phyloP scores from a whole-genome alignment of 2,113 vertebrate species.

The Tupaia chinensis region DNA sequence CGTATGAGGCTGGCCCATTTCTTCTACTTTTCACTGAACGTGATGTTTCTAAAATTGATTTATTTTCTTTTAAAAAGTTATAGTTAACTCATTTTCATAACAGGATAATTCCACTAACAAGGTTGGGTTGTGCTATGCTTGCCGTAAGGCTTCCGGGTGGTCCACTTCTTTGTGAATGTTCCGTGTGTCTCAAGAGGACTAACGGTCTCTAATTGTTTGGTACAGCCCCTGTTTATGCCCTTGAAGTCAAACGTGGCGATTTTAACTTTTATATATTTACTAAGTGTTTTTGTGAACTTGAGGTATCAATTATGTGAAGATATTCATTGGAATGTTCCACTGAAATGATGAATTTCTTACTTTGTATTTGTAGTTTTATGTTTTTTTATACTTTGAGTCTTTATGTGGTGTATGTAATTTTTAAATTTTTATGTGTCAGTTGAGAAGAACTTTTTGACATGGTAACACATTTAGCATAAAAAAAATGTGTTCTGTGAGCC shows the following conservation, averaged over 20 bases:
- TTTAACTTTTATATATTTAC: neutral
- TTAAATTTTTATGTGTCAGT: neutral
- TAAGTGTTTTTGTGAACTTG: neutral
- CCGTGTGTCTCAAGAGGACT: neutral
- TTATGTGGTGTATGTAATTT: neutral
- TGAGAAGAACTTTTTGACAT: neutral
- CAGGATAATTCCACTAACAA: neutral
- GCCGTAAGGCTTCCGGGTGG: neutral
- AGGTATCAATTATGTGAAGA: neutral
- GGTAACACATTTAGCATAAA: neutral
- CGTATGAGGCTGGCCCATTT: too few relatives aligned
- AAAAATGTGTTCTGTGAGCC: neutral
- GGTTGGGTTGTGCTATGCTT: neutral
- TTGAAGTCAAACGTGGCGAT: neutral
- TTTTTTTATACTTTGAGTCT: neutral
- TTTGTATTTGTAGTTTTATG: neutral
- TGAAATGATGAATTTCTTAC: neutral
- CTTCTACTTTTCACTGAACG: neutral
- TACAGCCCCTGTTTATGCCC: neutral
- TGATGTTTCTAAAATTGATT: conserved; percentile 26
- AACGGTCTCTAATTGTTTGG: neutral
- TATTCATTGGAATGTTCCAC: neutral
- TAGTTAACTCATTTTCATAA: neutral
- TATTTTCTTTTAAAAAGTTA: neutral
- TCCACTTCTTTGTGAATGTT: neutral